These are phyloP conservation scores for Tribolium freemani DNA, from an alignment of 2,888 invertebrate species.

Conservation along the genomic window DNA sequence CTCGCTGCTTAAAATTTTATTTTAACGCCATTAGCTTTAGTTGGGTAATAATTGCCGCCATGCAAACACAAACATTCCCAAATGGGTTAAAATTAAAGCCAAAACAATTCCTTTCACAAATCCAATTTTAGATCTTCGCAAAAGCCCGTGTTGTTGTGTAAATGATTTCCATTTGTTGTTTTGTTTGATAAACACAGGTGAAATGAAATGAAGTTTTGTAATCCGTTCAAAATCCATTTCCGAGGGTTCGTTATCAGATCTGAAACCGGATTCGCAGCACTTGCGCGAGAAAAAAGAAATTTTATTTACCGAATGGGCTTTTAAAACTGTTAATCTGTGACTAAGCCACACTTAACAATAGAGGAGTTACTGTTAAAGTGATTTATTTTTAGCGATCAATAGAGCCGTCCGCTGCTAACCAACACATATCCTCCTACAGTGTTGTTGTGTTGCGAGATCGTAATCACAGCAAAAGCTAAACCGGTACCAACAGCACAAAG, in stretches of 20 bases:
- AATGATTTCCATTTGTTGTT: neutral
- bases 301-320: constrained; percentile 29
- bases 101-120: neutral
- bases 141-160: neutral
- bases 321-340: constrained; percentile 32
- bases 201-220: constrained; percentile 10
- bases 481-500: constrained; percentile 28
- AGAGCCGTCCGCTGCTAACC: constrained; percentile 32
- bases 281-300: neutral
- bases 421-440: constrained; percentile 20
- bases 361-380: constrained; percentile 24
- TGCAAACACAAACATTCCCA: too few relatives aligned
- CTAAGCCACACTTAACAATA: constrained; percentile 32
- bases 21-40: neutral
- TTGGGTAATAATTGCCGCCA: neutral
- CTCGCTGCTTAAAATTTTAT: neutral
- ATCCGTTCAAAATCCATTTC: constrained; percentile 6
- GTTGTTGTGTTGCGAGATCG: constrained; percentile 28
- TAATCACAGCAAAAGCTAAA: constrained; percentile 31
- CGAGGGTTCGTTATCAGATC: neutral
- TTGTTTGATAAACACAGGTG: neutral
- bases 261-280: constrained; percentile 5
- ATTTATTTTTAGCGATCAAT: constrained; percentile 40
- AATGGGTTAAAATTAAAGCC: too few relatives aligned
- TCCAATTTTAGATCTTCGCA: neutral